Evolutionary conservation across 2,888 invertebrate species (phyloP), one percentile per base, ranked within the genome.

Genomic region (Conchocele bisecta): DNA sequence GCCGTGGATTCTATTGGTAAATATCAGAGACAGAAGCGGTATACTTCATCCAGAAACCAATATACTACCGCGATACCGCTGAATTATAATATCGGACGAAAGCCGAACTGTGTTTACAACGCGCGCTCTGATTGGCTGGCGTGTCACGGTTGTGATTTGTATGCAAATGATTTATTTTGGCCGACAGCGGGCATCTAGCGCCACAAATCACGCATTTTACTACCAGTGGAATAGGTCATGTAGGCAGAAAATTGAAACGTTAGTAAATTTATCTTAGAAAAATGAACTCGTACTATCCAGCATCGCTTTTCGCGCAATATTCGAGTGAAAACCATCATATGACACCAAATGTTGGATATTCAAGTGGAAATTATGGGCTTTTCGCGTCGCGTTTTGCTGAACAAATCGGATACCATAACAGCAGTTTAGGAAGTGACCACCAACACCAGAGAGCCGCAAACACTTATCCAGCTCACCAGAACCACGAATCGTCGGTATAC

Each of bases 221-320:
- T 79, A 73, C 79, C 61, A 54, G 58, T 41, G 67, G 83, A 75
- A 84, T 83, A 83, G 86, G 86, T 85, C 86, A 86, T 85, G 86
- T 82, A 86, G 84, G 79, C 75, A 81, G 84, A 81, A 54, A 72
- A 85, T 81, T 84, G 83, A 80, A 79, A 78, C 80, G 81, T 82
- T 81, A 83, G 82, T 70, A 79, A 80, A 83, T 83, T 81, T 77
- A 77, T 74, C 73, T 63, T 78, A 80, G 80, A 83, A 84, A 81
- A 83, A 88, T 88, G 88, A 88, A 87, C 84, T 88, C 88, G 33
- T 88, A 88, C 73, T 88, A 87, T 74, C 79, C 88, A 50, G 82
- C 86, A 11, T 84, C 86, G 59, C 86, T 88, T 83, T 84, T 88
- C 77, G 85, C 86, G 53, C 86, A 86, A 81, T 88, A 88, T 85